phyloP scores from a whole-genome alignment of 1,140 invertebrate species.

The Wasmannia auropunctata region DNA sequence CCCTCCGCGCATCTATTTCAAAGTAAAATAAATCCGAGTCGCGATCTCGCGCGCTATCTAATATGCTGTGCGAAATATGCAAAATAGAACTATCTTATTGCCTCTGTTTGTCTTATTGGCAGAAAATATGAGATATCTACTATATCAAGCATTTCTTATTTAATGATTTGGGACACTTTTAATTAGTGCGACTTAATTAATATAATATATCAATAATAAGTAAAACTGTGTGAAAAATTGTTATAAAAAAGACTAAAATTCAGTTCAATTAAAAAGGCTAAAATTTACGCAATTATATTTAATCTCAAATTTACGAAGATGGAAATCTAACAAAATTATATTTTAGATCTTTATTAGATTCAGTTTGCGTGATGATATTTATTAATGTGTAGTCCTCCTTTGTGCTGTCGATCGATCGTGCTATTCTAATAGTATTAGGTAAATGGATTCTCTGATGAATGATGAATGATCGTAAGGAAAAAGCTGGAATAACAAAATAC shows the following conservation, averaged over 20 bases:
- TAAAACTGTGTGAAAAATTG: no score
- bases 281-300: not conserved
- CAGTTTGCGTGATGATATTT: not conserved
- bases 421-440: not conserved
- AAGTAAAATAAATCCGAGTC: constrained; percentile 5
- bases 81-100: not conserved
- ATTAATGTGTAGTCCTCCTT: not conserved
- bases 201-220: not conserved
- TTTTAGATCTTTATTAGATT: no score
- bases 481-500: not conserved
- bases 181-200: not conserved
- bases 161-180: no score
- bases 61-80: not conserved
- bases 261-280: no score
- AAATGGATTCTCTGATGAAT: constrained; percentile 9
- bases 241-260: no score
- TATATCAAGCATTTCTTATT: not conserved
- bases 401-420: not conserved
- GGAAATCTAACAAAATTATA: not conserved
- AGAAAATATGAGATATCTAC: not conserved
- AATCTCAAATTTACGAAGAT: not conserved
- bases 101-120: not conserved
- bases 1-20: not conserved
- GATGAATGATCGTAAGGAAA: not conserved
- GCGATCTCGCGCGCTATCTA: not conserved